Evolutionary conservation across 1,140 invertebrate genomes (phyloP).

Genomic region (Bombyx mori): DNA sequence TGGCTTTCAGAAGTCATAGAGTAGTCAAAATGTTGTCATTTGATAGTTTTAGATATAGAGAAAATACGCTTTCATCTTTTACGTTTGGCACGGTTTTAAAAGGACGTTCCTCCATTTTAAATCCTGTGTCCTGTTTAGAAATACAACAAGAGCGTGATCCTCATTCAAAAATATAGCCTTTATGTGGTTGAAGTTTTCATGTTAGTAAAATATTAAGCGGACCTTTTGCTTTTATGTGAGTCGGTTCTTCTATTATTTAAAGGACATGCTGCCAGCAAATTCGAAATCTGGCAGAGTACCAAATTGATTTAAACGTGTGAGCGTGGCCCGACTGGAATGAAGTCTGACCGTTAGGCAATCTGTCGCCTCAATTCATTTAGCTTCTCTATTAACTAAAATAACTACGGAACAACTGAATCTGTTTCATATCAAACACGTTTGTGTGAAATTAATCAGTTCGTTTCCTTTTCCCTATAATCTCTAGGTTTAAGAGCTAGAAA

Average conservation of each 20-base stretch:
- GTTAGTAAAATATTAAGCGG: slow-evolving; percentile 31
- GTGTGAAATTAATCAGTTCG: background rate
- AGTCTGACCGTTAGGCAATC: slow-evolving; percentile 34
- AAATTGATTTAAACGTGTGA: slow-evolving; percentile 59
- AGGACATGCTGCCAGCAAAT: slow-evolving; percentile 47
- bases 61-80: background rate
- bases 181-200: slow-evolving; percentile 20
- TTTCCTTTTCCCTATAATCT: slow-evolving; percentile 3
- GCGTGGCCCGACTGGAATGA: slow-evolving; percentile 25
- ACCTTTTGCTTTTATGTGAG: slow-evolving; percentile 30
- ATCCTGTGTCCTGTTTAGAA: background rate
- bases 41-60: too few relatives aligned
- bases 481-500: background rate
- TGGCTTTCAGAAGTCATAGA: too few relatives aligned
- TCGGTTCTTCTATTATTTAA: slow-evolving; percentile 55
- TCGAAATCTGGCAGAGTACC: slow-evolving; percentile 48
- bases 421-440: background rate
- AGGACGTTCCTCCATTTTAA: background rate
- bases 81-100: background rate
- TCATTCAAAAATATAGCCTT: background rate
- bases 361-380: slow-evolving; percentile 13
- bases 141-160: background rate
- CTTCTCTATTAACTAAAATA: slow-evolving; percentile 10
- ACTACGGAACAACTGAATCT: slow-evolving; percentile 1
- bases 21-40: too few relatives aligned